Conservation (phyloP, 2,113 vertebrate species). For the Paraplagusia blochii region DNA sequence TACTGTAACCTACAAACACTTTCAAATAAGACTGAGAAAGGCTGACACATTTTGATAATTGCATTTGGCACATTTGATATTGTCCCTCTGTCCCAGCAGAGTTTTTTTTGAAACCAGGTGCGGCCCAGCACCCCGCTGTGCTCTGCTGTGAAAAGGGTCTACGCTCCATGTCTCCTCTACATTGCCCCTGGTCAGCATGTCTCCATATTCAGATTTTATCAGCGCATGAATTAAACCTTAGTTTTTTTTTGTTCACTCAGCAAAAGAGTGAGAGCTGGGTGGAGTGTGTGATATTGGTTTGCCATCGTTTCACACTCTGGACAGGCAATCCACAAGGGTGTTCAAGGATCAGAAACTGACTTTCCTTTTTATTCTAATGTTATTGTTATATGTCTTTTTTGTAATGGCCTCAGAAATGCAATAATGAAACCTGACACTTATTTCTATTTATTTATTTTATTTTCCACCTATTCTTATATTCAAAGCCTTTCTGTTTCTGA, state of each 20-base stretch:
- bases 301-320: slow-evolving; percentile 54
- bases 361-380: slow-evolving; percentile 10
- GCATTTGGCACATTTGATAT: slow-evolving; percentile 60
- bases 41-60: slow-evolving; percentile 73
- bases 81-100: slow-evolving; percentile 51
- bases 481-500: slow-evolving; percentile 54
- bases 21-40: slow-evolving; percentile 59
- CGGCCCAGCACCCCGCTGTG: slow-evolving; percentile 34
- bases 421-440: slow-evolving; percentile 65
- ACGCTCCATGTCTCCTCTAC: slow-evolving; percentile 39
- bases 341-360: slow-evolving; percentile 52
- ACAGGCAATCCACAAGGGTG: slow-evolving; percentile 62
- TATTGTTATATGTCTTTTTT: slow-evolving; percentile 26
- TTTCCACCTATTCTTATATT: slow-evolving; percentile 47
- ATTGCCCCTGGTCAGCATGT: slow-evolving; percentile 64
- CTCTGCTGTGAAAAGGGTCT: slow-evolving; percentile 39
- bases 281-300: slow-evolving; percentile 34
- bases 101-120: slow-evolving; percentile 45
- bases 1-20: slow-evolving; percentile 65
- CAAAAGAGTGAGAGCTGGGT: slow-evolving; percentile 47
- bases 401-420: slow-evolving; percentile 66
- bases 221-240: slow-evolving; percentile 69
- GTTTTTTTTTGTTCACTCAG: slow-evolving; percentile 73
- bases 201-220: slow-evolving; percentile 72
- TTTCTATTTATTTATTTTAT: slow-evolving; percentile 74